Evolutionary conservation across 2,113 vertebrate genomes (phyloP).

Genomic region (Felis chaus): DNA sequence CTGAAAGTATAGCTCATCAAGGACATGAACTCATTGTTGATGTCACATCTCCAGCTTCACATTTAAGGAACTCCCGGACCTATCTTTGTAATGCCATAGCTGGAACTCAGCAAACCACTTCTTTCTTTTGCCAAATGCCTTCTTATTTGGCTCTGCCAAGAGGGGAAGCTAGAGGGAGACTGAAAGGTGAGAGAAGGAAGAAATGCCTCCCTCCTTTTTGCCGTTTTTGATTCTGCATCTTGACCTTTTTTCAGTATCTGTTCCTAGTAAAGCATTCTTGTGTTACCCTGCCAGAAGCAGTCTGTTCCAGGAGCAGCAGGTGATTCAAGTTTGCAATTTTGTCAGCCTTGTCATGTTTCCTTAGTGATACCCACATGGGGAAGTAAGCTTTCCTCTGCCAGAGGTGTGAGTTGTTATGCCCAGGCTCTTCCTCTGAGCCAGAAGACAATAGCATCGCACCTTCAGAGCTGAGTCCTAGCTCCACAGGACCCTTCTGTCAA

Average conservation of each 20-base stretch:
- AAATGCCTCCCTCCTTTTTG: background rate
- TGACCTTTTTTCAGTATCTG: background rate
- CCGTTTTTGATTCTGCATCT: background rate
- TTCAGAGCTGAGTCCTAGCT: background rate
- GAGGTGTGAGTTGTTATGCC: background rate
- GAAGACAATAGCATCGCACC: background rate
- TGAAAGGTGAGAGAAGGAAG: background rate
- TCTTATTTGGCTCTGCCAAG: background rate
- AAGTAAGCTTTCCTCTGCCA: background rate
- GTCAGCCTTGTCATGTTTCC: background rate
- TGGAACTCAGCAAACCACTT: background rate
- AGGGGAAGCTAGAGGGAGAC: background rate
- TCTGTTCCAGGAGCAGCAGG: background rate
- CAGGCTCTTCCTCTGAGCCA: background rate
- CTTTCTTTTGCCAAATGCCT: background rate
- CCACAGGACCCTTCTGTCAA: accelerated
- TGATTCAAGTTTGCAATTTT: background rate
- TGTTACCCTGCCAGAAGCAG: background rate
- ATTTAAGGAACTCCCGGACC: background rate
- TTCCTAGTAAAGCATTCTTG: background rate
- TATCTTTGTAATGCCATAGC: background rate
- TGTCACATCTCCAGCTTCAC: background rate
- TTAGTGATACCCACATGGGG: background rate
- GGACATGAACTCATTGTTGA: background rate
- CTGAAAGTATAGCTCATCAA: background rate